Evolutionary conservation across 2,797 vertebrate species (phyloP).

Genomic region (Myotis planiceps): DNA sequence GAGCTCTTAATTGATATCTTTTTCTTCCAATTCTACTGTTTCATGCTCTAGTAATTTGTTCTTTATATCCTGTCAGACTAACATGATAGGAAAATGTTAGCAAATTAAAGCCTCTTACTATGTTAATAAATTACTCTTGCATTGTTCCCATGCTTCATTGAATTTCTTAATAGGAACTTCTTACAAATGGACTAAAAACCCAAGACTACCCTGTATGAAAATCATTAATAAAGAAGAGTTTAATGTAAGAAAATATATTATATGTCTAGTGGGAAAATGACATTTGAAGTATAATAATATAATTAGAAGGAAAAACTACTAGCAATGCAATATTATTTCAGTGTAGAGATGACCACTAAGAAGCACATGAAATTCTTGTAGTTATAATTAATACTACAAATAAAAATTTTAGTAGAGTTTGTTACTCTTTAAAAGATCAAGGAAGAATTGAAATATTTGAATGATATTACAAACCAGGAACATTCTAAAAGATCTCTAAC

Average conservation of each 20-base stretch:
- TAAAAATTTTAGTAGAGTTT: neutral
- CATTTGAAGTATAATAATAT: constrained; percentile 33
- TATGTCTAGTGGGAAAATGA: constrained; percentile 52
- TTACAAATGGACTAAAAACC: constrained; percentile 64
- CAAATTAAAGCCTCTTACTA: constrained; percentile 64
- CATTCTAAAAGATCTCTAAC: neutral
- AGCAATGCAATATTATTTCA: neutral
- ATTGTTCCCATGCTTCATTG: constrained; percentile 62
- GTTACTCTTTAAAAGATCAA: constrained; percentile 2
- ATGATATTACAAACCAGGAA: neutral
- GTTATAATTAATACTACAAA: neutral
- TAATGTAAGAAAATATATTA: constrained; percentile 63
- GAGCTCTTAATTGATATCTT: neutral
- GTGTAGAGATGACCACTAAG: neutral
- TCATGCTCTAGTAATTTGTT: constrained; percentile 29
- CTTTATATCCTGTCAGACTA: constrained; percentile 43
- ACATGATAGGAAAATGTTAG: constrained; percentile 55
- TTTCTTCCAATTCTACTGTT: neutral
- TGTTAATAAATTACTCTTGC: constrained; percentile 68
- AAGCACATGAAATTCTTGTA: neutral
- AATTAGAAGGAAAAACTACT: neutral
- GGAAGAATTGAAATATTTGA: neutral
- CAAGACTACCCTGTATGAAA: constrained; percentile 33
- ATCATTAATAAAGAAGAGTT: constrained; percentile 63
- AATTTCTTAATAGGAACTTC: constrained; percentile 72